Conservation (phyloP, 2,888 invertebrate species). For the Falcaria lacertinaria region DNA sequence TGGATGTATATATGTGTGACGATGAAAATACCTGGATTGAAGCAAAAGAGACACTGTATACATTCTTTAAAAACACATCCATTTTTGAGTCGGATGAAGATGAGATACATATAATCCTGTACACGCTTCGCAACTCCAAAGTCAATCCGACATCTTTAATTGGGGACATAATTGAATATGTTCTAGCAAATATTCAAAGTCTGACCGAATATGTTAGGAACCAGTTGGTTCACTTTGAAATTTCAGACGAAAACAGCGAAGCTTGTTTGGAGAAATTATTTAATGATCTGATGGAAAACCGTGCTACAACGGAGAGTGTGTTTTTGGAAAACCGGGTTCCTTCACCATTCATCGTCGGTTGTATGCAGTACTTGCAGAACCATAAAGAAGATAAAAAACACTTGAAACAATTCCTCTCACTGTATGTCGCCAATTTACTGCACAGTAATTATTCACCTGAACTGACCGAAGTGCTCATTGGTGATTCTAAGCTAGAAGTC, state of each 20-base stretch:
- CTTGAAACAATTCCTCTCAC: constrained; percentile 59
- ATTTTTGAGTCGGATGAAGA: constrained; percentile 82
- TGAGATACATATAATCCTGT: constrained; percentile 85
- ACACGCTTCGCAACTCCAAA: constrained; percentile 61
- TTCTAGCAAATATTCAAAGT: constrained; percentile 50
- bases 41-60: constrained; percentile 75
- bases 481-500: constrained; percentile 66
- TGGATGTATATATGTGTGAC: constrained; percentile 72
- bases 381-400: constrained; percentile 55
- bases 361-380: constrained; percentile 53
- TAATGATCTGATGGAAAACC: constrained; percentile 58
- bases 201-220: constrained; percentile 50
- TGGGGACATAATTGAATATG: constrained; percentile 57
- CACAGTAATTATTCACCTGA: constrained; percentile 80
- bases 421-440: constrained; percentile 75
- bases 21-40: constrained; percentile 62
- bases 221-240: constrained; percentile 59
- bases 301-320: constrained; percentile 44
- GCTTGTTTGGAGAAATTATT: constrained; percentile 54
- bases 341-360: constrained; percentile 65
- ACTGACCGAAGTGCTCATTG: constrained; percentile 67
- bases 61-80: constrained; percentile 81
- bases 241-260: constrained; percentile 48
- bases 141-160: constrained; percentile 50
- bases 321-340: constrained; percentile 64